phyloP scores from a whole-genome alignment of 2,113 vertebrate species.

The Aramus guarauna region DNA sequence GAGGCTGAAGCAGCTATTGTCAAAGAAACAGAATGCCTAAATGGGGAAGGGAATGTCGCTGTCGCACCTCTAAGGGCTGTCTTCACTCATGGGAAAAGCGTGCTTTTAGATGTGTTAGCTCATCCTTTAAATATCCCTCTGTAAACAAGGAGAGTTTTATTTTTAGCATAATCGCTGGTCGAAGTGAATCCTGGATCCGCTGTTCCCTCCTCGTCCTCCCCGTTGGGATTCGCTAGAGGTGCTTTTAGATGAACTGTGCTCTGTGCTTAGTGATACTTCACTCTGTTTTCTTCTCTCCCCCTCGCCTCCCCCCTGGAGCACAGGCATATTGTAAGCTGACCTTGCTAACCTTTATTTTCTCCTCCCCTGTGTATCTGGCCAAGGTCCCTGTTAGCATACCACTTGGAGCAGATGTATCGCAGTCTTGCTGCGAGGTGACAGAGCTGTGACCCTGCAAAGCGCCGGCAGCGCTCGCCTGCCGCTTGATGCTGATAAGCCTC shows the following conservation, averaged over 20 bases:
- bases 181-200: background rate
- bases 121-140: constrained; percentile 46
- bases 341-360: background rate
- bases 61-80: constrained; percentile 20
- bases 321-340: background rate
- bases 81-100: background rate
- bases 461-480: accelerated
- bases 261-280: background rate
- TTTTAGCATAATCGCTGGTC: background rate
- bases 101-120: constrained; percentile 26
- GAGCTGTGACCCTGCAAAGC: background rate
- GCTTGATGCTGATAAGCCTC: background rate
- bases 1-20: background rate
- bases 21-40: background rate
- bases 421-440: background rate
- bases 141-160: constrained; percentile 47
- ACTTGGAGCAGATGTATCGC: background rate
- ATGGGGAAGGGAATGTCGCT: constrained; percentile 19
- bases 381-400: accelerated
- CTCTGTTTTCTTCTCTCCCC: background rate
- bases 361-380: background rate
- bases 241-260: background rate
- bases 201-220: background rate
- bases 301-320: background rate
- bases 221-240: background rate